Percentiles rank a stretch among this genome's conserved stretches.
Conservation (phyloP, 1,140 invertebrate genomes). For the Drosophila persimilis region DNA sequence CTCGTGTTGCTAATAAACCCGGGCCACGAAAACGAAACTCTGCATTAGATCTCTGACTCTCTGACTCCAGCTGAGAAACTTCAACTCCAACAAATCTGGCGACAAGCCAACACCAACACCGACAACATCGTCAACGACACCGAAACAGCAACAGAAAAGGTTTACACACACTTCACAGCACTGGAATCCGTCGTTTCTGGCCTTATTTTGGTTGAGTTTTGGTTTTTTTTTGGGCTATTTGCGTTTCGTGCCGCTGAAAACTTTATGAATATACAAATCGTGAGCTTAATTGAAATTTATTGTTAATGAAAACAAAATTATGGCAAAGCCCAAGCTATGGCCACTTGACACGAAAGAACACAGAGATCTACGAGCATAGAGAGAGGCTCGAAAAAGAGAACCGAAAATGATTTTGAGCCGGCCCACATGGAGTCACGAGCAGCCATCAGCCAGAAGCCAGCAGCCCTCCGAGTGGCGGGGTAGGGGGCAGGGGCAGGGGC, state of each 20-base stretch:
- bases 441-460: not conserved
- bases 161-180: slow-evolving; percentile 17
- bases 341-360: slow-evolving; percentile 73
- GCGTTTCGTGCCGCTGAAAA: slow-evolving; percentile 72
- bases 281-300: slow-evolving; percentile 82
- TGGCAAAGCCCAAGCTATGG: slow-evolving; percentile 49
- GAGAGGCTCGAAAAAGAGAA: slow-evolving; percentile 11
- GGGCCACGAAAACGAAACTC: slow-evolving; percentile 28
- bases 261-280: slow-evolving; percentile 78
- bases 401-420: slow-evolving; percentile 33
- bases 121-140: not conserved
- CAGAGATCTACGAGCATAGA: slow-evolving; percentile 16
- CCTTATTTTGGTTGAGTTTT: slow-evolving; percentile 27
- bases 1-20: slow-evolving; percentile 59
- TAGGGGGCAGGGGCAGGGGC: not conserved
- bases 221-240: slow-evolving; percentile 55
- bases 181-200: slow-evolving; percentile 19
- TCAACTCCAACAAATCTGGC: slow-evolving; percentile 33
- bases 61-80: not conserved
- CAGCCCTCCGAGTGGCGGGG: too few species aligned
- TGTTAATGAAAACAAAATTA: slow-evolving; percentile 78
- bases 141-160: not conserved
- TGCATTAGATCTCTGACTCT: slow-evolving; percentile 12
- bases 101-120: slow-evolving; percentile 21
- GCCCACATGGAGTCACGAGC: slow-evolving; percentile 43